phyloP scores from a whole-genome alignment of 2,113 vertebrate genomes.

The Limnothrissa miodon region DNA sequence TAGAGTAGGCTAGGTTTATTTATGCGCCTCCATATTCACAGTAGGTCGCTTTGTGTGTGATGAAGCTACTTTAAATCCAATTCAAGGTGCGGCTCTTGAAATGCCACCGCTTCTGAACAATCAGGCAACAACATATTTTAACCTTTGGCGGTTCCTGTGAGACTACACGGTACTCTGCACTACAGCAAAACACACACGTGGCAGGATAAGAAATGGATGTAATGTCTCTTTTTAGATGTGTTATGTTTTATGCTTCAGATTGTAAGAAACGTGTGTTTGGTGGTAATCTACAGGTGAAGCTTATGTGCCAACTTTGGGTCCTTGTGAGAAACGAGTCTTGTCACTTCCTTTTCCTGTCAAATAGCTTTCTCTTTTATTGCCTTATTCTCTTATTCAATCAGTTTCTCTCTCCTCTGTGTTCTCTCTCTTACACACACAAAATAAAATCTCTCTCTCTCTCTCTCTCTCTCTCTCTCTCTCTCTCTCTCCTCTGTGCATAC shows the following conservation, averaged over 20 bases:
- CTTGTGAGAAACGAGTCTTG: conserved; percentile 57
- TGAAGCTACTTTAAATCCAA: not conserved
- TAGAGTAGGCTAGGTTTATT: not conserved
- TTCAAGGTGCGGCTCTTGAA: not conserved
- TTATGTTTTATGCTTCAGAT: not conserved
- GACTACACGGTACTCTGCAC: not conserved
- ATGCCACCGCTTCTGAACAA: not conserved
- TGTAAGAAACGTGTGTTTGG: not conserved
- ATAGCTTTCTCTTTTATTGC: conserved; percentile 39
- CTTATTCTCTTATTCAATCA: conserved; percentile 35
- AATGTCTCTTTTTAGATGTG: too few species aligned
- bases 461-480: conserved; percentile 13
- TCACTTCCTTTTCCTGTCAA: conserved; percentile 70
- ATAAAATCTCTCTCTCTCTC: not conserved
- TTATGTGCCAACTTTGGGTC: conserved; percentile 54
- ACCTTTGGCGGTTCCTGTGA: not conserved
- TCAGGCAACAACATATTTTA: not conserved
- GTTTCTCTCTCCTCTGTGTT: conserved; percentile 1
- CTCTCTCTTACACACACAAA: too few species aligned
- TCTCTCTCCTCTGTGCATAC: not conserved
- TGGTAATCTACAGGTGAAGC: not conserved
- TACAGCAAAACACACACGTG: too few species aligned
- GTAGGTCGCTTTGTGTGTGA: not conserved
- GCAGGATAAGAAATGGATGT: too few species aligned
- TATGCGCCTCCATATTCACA: not conserved